Evolutionary conservation across 2,888 invertebrate species (phyloP).

Genomic region (Epirrhoe alternata): DNA sequence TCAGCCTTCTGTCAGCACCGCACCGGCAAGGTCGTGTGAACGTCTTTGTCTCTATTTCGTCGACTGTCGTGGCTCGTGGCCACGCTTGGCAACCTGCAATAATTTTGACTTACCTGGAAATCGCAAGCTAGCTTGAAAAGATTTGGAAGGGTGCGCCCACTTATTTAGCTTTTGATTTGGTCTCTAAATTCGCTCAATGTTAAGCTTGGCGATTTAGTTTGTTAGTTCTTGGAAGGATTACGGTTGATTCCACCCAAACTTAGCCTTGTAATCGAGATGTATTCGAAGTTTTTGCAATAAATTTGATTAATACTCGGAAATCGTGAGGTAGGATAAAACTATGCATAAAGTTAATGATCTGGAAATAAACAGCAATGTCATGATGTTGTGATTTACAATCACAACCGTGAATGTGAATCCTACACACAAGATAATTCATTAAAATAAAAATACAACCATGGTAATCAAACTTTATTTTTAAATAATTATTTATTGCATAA

Average conservation of each 20-base stretch:
- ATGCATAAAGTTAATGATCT: background rate
- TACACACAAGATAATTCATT: too few relatives aligned
- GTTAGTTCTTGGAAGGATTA: conserved; percentile 17
- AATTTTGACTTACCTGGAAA: conserved; percentile 31
- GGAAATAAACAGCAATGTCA: background rate
- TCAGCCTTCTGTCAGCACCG: conserved; percentile 68
- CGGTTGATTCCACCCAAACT: conserved; percentile 9
- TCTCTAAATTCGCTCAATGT: conserved; percentile 13
- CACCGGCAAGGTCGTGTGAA: conserved; percentile 78
- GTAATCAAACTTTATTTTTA: background rate
- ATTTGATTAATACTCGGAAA: conserved; percentile 1
- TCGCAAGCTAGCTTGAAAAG: conserved; percentile 18
- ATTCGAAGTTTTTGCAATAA: conserved; percentile 3
- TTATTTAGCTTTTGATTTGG: conserved; percentile 21
- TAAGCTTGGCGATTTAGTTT: conserved; percentile 14
- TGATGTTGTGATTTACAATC: background rate
- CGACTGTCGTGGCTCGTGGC: conserved; percentile 41
- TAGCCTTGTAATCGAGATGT: conserved; percentile 3
- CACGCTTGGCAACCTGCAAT: conserved; percentile 36
- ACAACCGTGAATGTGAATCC: background rate
- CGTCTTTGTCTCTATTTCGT: conserved; percentile 78
- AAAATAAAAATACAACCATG: background rate
- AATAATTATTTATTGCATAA: too few relatives aligned
- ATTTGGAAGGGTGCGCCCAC: conserved; percentile 22
- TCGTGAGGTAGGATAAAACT: background rate